A percentile compares a stretch with the other conserved stretches of the same genome.
Evolutionary conservation across 2,888 invertebrate genomes (phyloP).

Genomic region (Nasonia oneida): DNA sequence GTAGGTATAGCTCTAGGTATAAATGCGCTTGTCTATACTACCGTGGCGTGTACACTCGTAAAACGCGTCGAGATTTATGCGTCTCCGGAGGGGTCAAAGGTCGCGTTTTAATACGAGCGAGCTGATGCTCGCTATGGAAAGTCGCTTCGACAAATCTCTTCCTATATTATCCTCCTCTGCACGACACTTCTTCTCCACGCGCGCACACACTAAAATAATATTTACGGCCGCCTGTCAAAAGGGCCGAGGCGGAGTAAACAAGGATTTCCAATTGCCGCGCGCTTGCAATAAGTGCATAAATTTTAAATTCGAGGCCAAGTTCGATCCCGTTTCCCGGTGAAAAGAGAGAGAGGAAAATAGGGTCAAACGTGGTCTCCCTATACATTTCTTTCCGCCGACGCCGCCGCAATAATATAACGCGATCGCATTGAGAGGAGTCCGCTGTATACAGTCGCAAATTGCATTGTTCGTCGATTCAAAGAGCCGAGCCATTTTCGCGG

Average conservation of each 20-base stretch:
- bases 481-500: neutral
- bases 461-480: slow-evolving; percentile 44
- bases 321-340: slow-evolving; percentile 58
- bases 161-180: slow-evolving; percentile 11
- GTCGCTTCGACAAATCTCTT: slow-evolving; percentile 40
- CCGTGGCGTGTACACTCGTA: slow-evolving; percentile 15
- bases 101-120: slow-evolving; percentile 47
- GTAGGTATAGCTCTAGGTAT: too few relatives aligned
- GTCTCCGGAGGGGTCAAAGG: slow-evolving; percentile 39
- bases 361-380: slow-evolving; percentile 55
- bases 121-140: neutral
- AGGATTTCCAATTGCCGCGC: neutral
- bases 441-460: slow-evolving; percentile 22
- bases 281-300: too few relatives aligned
- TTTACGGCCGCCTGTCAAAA: slow-evolving; percentile 22
- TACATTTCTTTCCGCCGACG: neutral
- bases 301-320: slow-evolving; percentile 60
- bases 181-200: neutral
- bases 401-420: slow-evolving; percentile 3
- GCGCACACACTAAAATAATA: neutral
- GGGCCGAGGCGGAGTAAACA: neutral
- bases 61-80: slow-evolving; percentile 53
- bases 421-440: slow-evolving; percentile 12
- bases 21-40: neutral
- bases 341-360: slow-evolving; percentile 46